phyloP scores from a whole-genome alignment of 2,888 invertebrate species.

The Drosophila lacicola region DNA sequence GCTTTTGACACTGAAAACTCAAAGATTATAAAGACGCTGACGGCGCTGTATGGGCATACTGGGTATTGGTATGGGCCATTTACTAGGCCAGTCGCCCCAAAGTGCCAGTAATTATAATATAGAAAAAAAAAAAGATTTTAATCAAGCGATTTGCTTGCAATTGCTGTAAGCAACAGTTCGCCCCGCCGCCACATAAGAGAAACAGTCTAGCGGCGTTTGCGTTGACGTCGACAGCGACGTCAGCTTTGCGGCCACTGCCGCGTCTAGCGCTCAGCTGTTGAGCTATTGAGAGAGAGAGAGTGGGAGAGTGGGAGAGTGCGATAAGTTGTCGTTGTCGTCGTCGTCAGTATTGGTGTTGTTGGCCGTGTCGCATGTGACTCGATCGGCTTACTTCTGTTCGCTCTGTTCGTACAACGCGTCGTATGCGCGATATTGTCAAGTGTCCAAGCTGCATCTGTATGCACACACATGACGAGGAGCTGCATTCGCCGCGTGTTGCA shows the following conservation, averaged over 20 bases:
- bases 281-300: slow-evolving; percentile 14
- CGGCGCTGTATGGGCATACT: slow-evolving; percentile 12
- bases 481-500: slow-evolving; percentile 49
- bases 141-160: slow-evolving; percentile 79
- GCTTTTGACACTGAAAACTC: slow-evolving; percentile 69
- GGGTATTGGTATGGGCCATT: slow-evolving; percentile 21
- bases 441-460: slow-evolving; percentile 8
- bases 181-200: slow-evolving; percentile 40
- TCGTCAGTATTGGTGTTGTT: slow-evolving; percentile 4
- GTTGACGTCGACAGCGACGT: slow-evolving; percentile 10
- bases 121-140: slow-evolving; percentile 59
- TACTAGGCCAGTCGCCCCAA: slow-evolving; percentile 47
- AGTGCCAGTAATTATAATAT: slow-evolving; percentile 42
- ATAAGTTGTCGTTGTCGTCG: slow-evolving; percentile 37
- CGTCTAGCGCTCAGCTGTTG: slow-evolving; percentile 54
- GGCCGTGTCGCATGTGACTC: slow-evolving; percentile 61
- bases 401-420: slow-evolving; percentile 56
- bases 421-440: slow-evolving; percentile 60
- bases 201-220: slow-evolving; percentile 25
- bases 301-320: slow-evolving; percentile 26
- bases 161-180: slow-evolving; percentile 47
- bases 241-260: slow-evolving; percentile 9
- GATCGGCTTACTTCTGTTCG: slow-evolving; percentile 17
- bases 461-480: slow-evolving; percentile 19
- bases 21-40: slow-evolving; percentile 47